A percentile compares a stretch with the other conserved stretches of the same genome.
Conservation (phyloP, 2,797 vertebrate species). For the Acrossocheilus wenchowensis region DNA sequence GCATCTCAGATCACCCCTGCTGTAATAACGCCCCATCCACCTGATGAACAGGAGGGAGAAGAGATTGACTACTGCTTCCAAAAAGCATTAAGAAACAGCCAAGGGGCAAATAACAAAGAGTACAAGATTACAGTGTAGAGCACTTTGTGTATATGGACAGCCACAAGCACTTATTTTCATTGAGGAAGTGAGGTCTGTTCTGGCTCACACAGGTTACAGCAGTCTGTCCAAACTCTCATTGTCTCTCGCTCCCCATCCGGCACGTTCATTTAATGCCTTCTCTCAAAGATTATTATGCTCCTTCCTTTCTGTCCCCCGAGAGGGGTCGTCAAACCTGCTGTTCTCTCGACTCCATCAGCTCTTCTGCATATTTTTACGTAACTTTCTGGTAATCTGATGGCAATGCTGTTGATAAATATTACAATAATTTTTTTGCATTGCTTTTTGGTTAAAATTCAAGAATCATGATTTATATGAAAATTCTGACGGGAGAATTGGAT, state of each 20-base stretch:
- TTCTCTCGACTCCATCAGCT: not conserved
- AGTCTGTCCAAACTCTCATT: slow-evolving; percentile 4
- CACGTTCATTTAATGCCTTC: slow-evolving; percentile 21
- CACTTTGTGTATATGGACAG: slow-evolving; percentile 7
- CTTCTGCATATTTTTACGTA: slow-evolving; percentile 8
- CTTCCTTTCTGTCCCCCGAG: not conserved
- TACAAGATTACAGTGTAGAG: slow-evolving; percentile 6
- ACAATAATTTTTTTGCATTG: not conserved
- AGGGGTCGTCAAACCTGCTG: not conserved
- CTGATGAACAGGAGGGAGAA: slow-evolving; percentile 28
- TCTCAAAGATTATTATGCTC: slow-evolving; percentile 39
- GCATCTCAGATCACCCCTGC: slow-evolving; percentile 25
- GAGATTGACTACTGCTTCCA: slow-evolving; percentile 33
- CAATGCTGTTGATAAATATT: not conserved
- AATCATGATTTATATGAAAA: not conserved
- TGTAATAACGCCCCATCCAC: slow-evolving; percentile 31
- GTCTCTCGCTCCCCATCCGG: not conserved
- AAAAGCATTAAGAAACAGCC: slow-evolving; percentile 44
- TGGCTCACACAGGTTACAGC: slow-evolving; percentile 3
- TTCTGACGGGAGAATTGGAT: not conserved
- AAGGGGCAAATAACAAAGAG: slow-evolving; percentile 5
- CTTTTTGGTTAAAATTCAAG: not conserved
- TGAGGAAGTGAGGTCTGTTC: slow-evolving; percentile 1
- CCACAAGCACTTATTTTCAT: slow-evolving; percentile 20
- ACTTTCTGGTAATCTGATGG: not conserved